Conservation (phyloP, 2,113 vertebrate species). For the Melanerpes formicivorus region DNA sequence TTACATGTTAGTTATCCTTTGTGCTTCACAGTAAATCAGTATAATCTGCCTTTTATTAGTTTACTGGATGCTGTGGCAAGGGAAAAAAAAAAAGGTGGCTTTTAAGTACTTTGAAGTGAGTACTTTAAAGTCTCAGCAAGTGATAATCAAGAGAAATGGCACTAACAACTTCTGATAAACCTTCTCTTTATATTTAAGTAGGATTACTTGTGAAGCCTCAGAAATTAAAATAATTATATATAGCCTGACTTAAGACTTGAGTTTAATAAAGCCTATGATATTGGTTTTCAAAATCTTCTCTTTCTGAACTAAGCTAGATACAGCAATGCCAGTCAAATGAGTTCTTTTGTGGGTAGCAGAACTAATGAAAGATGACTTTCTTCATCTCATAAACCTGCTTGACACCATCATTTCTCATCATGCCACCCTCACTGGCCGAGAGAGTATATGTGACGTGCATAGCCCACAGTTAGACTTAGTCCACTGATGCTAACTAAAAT, state of each 20-base stretch:
- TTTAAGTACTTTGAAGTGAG: constrained; percentile 47
- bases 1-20: constrained; percentile 20
- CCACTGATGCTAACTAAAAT: not conserved
- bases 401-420: not conserved
- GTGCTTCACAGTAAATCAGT: constrained; percentile 17
- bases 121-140: constrained; percentile 42
- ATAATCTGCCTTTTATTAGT: constrained; percentile 61
- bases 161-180: constrained; percentile 47
- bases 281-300: constrained; percentile 27
- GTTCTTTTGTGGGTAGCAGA: not conserved
- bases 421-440: not conserved
- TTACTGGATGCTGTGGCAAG: constrained; percentile 39
- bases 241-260: constrained; percentile 39
- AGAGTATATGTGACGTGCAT: not conserved
- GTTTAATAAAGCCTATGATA: constrained; percentile 58
- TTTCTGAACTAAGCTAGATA: not conserved
- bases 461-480: not conserved
- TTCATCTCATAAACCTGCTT: not conserved
- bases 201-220: constrained; percentile 54
- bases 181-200: constrained; percentile 53
- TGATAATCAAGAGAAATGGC: constrained; percentile 59
- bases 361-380: not conserved
- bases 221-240: constrained; percentile 63
- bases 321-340: constrained; percentile 31
- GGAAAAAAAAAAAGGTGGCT: not conserved